phyloP scores from a whole-genome alignment of 2,888 invertebrate species.

The Cordylochernes scorpioides region DNA sequence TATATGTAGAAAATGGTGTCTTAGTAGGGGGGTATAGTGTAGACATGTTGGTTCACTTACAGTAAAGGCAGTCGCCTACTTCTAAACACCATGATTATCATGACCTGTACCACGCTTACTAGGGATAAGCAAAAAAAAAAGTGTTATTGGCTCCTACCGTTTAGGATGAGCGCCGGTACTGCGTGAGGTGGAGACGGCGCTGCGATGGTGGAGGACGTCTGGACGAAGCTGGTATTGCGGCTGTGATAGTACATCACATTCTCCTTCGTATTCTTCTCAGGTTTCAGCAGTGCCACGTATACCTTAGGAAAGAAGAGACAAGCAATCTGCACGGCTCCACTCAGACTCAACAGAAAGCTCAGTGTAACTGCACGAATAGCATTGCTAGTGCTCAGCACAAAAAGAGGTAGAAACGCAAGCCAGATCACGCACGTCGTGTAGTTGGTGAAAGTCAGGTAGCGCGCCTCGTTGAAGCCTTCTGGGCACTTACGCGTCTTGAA shows the following conservation, averaged over 20 bases:
- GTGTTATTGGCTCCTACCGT: too few relatives aligned
- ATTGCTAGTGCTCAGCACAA: slow-evolving; percentile 25
- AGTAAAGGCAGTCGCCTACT: too few relatives aligned
- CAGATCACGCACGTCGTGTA: slow-evolving; percentile 31
- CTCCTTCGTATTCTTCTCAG: slow-evolving; percentile 32
- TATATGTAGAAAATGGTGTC: too few relatives aligned
- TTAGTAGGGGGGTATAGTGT: too few relatives aligned
- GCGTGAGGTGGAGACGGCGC: slow-evolving; percentile 5
- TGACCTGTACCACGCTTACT: too few relatives aligned
- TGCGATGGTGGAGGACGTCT: background rate
- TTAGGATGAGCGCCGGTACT: too few relatives aligned
- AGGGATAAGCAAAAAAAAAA: too few relatives aligned
- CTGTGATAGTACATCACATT: slow-evolving; percentile 26
- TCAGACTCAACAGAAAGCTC: slow-evolving; percentile 28
- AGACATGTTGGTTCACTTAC: too few relatives aligned
- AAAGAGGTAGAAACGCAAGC: slow-evolving; percentile 31
- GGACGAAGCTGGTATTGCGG: slow-evolving; percentile 4
- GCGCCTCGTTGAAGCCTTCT: slow-evolving; percentile 32
- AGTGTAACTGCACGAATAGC: slow-evolving; percentile 28
- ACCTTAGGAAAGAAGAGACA: slow-evolving; percentile 31
- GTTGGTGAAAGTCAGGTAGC: slow-evolving; percentile 30
- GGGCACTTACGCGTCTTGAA: slow-evolving; percentile 31
- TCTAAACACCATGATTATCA: too few relatives aligned
- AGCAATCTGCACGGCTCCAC: slow-evolving; percentile 28
- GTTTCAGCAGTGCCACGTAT: slow-evolving; percentile 30